These are phyloP conservation scores for Patella caerulea DNA, from an alignment of 2,888 invertebrate genomes.

Conservation along the genomic window DNA sequence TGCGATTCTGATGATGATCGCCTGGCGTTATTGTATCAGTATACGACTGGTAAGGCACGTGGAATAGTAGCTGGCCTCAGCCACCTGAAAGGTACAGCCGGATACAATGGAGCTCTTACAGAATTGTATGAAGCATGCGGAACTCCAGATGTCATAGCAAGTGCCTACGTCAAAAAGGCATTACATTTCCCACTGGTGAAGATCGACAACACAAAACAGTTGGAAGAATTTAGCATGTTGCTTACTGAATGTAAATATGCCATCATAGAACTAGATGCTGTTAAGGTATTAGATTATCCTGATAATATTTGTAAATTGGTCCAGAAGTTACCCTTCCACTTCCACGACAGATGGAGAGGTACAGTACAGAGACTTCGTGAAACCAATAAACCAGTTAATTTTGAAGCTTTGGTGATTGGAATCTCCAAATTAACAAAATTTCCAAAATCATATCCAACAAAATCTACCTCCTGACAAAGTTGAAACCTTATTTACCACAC, in stretches of 20 bases:
- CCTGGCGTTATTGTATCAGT: conserved; percentile 14
- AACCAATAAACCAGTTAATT: conserved; percentile 20
- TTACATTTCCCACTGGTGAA: conserved; percentile 16
- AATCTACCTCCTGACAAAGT: too few species aligned
- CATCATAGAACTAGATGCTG: not conserved
- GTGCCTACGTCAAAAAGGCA: conserved; percentile 8
- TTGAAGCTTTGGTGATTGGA: conserved; percentile 15
- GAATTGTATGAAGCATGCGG: conserved; percentile 16
- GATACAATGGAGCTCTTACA: conserved; percentile 5
- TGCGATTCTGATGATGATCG: not conserved
- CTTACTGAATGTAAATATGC: not conserved
- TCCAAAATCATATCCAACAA: too few species aligned
- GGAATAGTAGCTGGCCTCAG: conserved; percentile 18
- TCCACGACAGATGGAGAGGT: not conserved
- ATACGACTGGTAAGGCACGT: conserved; percentile 14
- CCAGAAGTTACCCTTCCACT: not conserved
- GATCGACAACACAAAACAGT: conserved; percentile 22
- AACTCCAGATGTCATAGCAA: conserved; percentile 3
- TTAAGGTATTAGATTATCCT: not conserved
- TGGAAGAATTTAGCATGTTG: conserved; percentile 33
- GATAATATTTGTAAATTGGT: not conserved
- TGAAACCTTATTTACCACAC: too few species aligned
- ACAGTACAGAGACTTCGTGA: not conserved
- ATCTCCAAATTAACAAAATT: too few species aligned
- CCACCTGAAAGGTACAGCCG: conserved; percentile 11